Evolutionary conservation across 2,113 vertebrate species (phyloP), one percentile per base, ranked within the genome.

Genomic region (Malurus elegans): DNA sequence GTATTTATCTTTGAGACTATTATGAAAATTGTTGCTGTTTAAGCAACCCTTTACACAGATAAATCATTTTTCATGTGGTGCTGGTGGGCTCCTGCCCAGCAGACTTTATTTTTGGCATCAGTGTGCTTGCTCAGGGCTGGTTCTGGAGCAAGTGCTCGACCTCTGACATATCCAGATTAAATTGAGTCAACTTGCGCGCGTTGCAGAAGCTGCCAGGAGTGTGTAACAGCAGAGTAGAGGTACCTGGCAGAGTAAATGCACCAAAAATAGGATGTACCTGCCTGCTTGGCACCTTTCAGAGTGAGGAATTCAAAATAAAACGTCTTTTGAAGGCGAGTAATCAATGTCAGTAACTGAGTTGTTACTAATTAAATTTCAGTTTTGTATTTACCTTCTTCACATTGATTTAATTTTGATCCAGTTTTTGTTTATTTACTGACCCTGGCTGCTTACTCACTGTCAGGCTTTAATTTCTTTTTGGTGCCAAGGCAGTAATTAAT

Each of bases 241-340:
- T 2, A 7, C 51, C 64, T 67, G 74, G 38, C 57, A 75, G 38
- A 54, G 24, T 45, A 56, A 72, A 67, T 14, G 5, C 14, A 6
- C 48, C 70, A 31, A 81, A 56, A 28, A 2, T 4, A 23, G 23
- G 18, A 5, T 1, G 1, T 66, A 2, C 1, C 1, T 57, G 34
- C 58, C 80, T 50, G 21, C 5, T 13, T 56, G 48, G n/a, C 73
- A 56, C 34, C 57, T 64, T 28, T 18, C 14, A 48, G 4, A 36
- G 10, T 17, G 28, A 74, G 20, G 36, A 38, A 42, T 12, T 29
- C 34, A 1, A 16, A 28, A 15, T n/a, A 31, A 88, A 76, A 6
- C 61, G 12, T 25, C 3, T 4, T 28, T 40, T 44, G 69, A 51
- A 79, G 32, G 61, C 79, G 53, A 24, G 9, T 32, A 67, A 66